Conservation (phyloP, 1,140 invertebrate genomes). For the Rhynchophorus ferrugineus region DNA sequence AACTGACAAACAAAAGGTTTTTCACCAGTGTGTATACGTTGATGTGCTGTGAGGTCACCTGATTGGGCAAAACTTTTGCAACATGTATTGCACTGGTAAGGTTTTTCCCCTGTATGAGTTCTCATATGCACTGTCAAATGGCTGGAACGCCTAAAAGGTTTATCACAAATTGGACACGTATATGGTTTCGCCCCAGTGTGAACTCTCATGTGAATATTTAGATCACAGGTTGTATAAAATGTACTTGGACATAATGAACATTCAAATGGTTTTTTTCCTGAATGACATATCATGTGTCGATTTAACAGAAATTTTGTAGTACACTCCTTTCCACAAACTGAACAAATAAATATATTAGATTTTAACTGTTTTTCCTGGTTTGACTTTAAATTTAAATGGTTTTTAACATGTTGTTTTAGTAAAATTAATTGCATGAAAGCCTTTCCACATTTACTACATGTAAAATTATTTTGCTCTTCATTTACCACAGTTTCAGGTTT, state of each 20-base stretch:
- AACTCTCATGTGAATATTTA: background rate
- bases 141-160: conserved; percentile 6
- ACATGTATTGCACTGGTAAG: background rate
- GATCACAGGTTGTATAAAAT: background rate
- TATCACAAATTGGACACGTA: conserved; percentile 3
- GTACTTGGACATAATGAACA: background rate
- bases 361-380: too few relatives aligned
- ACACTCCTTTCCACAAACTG: too few relatives aligned
- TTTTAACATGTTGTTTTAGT: too few relatives aligned
- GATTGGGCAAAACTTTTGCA: conserved; percentile 9
- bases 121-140: background rate
- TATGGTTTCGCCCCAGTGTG: background rate
- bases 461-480: too few relatives aligned
- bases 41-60: conserved; percentile 53
- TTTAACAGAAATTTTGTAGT: too few relatives aligned
- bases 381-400: too few relatives aligned
- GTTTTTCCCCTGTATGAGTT: conserved; percentile 3
- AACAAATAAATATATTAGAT: too few relatives aligned
- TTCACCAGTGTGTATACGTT: conserved; percentile 75
- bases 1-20: conserved; percentile 74
- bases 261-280: background rate
- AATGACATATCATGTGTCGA: background rate
- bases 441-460: too few relatives aligned
- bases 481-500: too few relatives aligned
- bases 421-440: too few relatives aligned